Evolutionary conservation across 2,113 vertebrate genomes (phyloP), one percentile per base, ranked within the genome.

Genomic region (Petaurus breviceps): DNA sequence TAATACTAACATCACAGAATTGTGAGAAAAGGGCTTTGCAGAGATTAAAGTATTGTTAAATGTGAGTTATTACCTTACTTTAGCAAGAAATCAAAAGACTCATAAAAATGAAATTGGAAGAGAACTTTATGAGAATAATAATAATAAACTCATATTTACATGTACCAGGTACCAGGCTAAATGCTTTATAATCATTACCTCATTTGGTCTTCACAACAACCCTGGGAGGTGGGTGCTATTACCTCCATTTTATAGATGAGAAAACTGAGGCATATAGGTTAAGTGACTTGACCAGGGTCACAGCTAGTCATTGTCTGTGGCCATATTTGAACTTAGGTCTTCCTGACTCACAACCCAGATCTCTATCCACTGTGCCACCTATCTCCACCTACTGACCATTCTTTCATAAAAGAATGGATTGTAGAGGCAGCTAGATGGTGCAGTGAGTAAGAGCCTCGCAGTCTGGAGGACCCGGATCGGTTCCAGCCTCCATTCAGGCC

Each of bases 41-140:
- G n/a, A 84, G 68, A 84, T 84, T 19, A 77, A 92, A 92, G 9
- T 50, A 68, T 92, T 53, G 12, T 49, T 37, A 23, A 57, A 10
- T 90, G 61, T 92, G 68, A 84, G 54, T 92, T 92, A 23, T 47
- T 92, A 37, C 37, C 84, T 90, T 93, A 61, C 68, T 93, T 95
- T 51, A 52, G 51, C 92, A 92, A 77, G 93, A 91, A 93, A 49
- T 89, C 57, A 47, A 22, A 47, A 90, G 37, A 61, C 43, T 89
- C 14, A 25, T 51, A 46, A 68, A 89, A 31, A 43, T 43, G 37
- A 77, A 77, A 43, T 37, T 77, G 37, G 37, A n/a, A 43, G 37
- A 43, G 68, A 77, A 77, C 37, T 77, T 68, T 43, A n/a, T 43
- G 14, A 77, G 68, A 43, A 43, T 77, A 22, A n/a, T 19, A 77